phyloP scores from a whole-genome alignment of 2,797 vertebrate genomes.

The Rhyacichthys aspro region DNA sequence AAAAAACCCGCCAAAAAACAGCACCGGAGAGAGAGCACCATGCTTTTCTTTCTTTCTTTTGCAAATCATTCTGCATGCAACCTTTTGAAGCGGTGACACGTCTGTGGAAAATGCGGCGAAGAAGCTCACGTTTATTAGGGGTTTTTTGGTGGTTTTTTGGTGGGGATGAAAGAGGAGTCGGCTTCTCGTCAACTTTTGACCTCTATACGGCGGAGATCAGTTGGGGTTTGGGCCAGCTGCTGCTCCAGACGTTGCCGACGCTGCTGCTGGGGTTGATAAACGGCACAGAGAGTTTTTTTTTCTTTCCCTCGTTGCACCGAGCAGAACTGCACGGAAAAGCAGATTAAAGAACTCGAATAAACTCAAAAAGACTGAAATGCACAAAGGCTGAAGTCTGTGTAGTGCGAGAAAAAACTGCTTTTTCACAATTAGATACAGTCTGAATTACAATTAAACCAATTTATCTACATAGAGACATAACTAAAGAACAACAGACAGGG shows the following conservation, averaged over 20 bases:
- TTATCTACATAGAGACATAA: too few relatives aligned
- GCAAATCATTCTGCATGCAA: conserved; percentile 55
- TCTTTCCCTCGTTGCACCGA: conserved; percentile 17
- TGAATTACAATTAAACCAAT: too few relatives aligned
- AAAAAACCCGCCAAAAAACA: conserved; percentile 9
- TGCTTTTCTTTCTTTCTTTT: conserved; percentile 59
- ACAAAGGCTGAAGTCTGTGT: conserved; percentile 24
- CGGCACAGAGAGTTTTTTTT: conserved; percentile 23
- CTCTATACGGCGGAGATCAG: conserved; percentile 53
- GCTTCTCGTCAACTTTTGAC: conserved; percentile 73
- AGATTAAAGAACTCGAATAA: conserved; percentile 36
- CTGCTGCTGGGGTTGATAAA: conserved; percentile 48
- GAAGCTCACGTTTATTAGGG: conserved; percentile 39
- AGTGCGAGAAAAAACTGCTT: not conserved
- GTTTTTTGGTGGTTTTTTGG: too few relatives aligned
- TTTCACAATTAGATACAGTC: not conserved
- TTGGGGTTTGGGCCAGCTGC: conserved; percentile 59
- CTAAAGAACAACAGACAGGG: too few relatives aligned
- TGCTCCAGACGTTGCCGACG: conserved; percentile 36
- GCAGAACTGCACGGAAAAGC: conserved; percentile 20
- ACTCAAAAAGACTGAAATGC: conserved; percentile 25
- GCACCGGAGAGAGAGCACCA: not conserved
- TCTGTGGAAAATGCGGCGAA: conserved; percentile 52
- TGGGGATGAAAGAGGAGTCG: conserved; percentile 60
- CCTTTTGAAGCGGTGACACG: conserved; percentile 69